Evolutionary conservation across 92 coral and sea anemone genomes (phyloP), one percentile per base, ranked within the genome.

Genomic region (Siderastrea radians): DNA sequence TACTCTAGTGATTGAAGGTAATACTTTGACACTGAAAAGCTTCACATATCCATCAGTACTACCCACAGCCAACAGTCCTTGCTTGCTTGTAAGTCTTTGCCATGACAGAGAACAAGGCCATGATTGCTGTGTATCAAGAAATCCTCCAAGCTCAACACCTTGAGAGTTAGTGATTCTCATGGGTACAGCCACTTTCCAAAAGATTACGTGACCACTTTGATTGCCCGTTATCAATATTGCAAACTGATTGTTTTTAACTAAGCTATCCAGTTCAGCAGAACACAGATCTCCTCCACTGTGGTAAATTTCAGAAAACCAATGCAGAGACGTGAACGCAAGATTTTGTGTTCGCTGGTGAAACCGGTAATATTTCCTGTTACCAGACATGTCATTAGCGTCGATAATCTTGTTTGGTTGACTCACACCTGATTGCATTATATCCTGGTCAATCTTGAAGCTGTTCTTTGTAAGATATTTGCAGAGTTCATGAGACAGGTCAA

Each of bases 141-240:
- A 60, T 52, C 87, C 87, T 17, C 57, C 48, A 38, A 84, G 74
- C 38, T 60, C 58, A 62, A 84, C 81, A 13, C 53, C 16, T 14
- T 69, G 10, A 50, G 80, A 15, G n/a, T 84, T 63, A 45, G 14
- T 49, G 3, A 57, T 26, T 55, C 15, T 71, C 3, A 93, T 72
- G 6, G 96, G 91, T 17, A 84, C 8, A 14, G 76, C 26, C 74
- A 87, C 93, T 70, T 87, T 89, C 96, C 96, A 93, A 84, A 93
- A 87, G 17, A 93, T 69, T 52, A 93, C 71, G 38, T 89, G 76
- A 45, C 96, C 96, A 81, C 94, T 91, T 80, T 81, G 92, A 7
- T 68, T 76, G 19, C 90, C 89, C 17, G 94, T 91, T n/a, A 91
- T 79, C 68, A 93, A 65, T 43, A 91, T 46, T 7, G 91, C 92